A percentile compares a stretch with the other conserved stretches of the same genome.
Conservation (phyloP, 2,113 vertebrate species). For the Addax nasomaculatus region DNA sequence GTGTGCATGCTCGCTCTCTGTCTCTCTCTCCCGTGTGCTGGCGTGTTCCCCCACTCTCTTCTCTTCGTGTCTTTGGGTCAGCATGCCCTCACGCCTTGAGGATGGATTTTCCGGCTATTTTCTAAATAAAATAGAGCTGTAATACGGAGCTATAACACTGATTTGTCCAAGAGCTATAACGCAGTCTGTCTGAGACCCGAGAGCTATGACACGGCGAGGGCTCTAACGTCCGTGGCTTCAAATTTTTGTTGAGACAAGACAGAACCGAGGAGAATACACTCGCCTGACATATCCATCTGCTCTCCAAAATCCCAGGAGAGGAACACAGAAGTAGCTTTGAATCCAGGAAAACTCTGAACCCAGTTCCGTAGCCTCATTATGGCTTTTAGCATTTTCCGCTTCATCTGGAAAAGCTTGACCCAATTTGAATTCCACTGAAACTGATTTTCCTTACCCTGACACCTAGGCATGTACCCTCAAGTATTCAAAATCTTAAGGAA, state of each 20-base stretch:
- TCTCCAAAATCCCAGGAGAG: background rate
- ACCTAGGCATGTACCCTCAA: background rate
- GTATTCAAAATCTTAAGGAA: background rate
- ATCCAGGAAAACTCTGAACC: background rate
- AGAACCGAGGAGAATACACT: background rate
- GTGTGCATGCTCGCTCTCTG: fast-evolving
- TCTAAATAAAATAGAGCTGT: background rate
- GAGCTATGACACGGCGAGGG: background rate
- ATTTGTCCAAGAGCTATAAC: background rate
- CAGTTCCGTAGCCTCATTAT: background rate
- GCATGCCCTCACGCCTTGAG: background rate
- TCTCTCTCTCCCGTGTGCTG: background rate
- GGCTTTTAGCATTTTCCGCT: background rate
- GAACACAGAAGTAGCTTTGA: background rate
- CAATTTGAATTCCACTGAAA: background rate
- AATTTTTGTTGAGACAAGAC: background rate
- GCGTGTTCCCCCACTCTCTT: background rate
- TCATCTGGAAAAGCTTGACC: background rate
- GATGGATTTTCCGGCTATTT: background rate
- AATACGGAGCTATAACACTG: background rate
- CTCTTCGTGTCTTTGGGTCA: background rate
- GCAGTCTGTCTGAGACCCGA: background rate
- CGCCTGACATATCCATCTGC: background rate
- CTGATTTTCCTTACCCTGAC: background rate
- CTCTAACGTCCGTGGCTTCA: background rate